These are phyloP conservation scores for Heliocidaris erythrogramma DNA, from an alignment of 35 echinoderm and acorn worm genomes.

Conservation along the genomic window DNA sequence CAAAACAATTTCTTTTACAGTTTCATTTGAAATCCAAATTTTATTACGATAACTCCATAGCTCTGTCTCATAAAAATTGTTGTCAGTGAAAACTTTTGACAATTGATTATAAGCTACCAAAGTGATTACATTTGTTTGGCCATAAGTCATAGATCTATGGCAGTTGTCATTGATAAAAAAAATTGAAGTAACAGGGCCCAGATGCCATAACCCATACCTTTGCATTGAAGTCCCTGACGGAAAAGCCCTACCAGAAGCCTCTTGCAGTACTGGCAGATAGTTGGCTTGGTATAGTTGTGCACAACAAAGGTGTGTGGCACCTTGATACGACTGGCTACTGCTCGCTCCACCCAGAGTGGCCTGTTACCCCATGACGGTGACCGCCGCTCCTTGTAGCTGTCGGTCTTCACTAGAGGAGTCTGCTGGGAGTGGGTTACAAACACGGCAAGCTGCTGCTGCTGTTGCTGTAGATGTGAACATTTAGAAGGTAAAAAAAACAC, in stretches of 20 bases:
- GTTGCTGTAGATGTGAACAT: not conserved
- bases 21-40: too few species aligned
- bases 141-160: too few species aligned
- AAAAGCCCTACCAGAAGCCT: conserved; percentile 90
- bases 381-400: conserved; percentile 80
- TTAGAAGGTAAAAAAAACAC: not conserved
- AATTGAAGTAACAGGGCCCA: too few species aligned
- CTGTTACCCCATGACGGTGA: conserved; percentile 91
- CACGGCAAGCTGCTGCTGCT: conserved; percentile 34
- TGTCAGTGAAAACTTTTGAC: too few species aligned
- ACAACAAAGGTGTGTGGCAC: conserved; percentile 98
- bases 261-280: conserved; percentile 95
- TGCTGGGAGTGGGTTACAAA: conserved; percentile 31
- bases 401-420: conserved; percentile 70
- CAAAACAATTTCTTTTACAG: too few species aligned
- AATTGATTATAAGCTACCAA: too few species aligned
- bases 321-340: conserved; percentile 94
- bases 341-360: conserved; percentile 94
- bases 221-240: conserved; percentile 95
- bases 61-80: too few species aligned
- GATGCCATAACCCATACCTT: conserved; percentile 67
- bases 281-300: conserved; percentile 98
- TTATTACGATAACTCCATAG: too few species aligned
- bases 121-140: too few species aligned
- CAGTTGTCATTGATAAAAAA: too few species aligned